These are phyloP conservation scores for Leucophenga maculata DNA, from an alignment of 2,888 invertebrate genomes.

Conservation along the genomic window DNA sequence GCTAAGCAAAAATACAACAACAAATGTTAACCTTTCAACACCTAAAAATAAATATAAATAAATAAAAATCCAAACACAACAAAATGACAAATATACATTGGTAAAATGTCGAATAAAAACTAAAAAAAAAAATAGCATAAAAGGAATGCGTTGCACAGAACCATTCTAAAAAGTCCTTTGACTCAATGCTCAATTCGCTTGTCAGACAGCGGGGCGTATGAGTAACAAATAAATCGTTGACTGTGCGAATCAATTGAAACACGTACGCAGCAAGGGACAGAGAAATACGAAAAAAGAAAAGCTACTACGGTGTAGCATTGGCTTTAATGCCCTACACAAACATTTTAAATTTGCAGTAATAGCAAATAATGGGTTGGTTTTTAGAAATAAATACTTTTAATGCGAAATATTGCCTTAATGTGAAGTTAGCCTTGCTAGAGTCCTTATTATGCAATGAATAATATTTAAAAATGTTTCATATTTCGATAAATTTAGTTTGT, in stretches of 20 bases:
- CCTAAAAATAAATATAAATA: slow-evolving; percentile 50
- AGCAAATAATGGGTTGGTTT: too few species aligned
- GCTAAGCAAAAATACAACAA: slow-evolving; percentile 22
- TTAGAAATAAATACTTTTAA: too few species aligned
- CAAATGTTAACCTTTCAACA: slow-evolving; percentile 51
- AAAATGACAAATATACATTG: slow-evolving; percentile 3
- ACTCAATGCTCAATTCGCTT: background rate
- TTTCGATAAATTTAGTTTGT: too few species aligned
- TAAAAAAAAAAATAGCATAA: slow-evolving; percentile 10
- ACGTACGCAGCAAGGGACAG: background rate
- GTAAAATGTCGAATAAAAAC: slow-evolving; percentile 2
- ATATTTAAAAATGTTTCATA: too few species aligned
- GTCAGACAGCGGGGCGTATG: slow-evolving; percentile 30
- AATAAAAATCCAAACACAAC: slow-evolving; percentile 45
- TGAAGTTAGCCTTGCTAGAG: too few species aligned
- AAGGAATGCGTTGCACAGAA: slow-evolving; percentile 30
- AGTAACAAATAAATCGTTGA: slow-evolving; percentile 55
- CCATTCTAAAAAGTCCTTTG: slow-evolving; percentile 32
- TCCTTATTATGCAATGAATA: too few species aligned
- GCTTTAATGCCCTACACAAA: too few species aligned
- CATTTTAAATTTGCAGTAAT: too few species aligned
- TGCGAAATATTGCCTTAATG: too few species aligned
- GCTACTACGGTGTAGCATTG: too few species aligned
- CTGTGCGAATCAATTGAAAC: slow-evolving; percentile 46
- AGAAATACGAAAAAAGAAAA: background rate